Conservation (phyloP, 2,797 vertebrate genomes). For the Rhabdophis nuchalis region DNA sequence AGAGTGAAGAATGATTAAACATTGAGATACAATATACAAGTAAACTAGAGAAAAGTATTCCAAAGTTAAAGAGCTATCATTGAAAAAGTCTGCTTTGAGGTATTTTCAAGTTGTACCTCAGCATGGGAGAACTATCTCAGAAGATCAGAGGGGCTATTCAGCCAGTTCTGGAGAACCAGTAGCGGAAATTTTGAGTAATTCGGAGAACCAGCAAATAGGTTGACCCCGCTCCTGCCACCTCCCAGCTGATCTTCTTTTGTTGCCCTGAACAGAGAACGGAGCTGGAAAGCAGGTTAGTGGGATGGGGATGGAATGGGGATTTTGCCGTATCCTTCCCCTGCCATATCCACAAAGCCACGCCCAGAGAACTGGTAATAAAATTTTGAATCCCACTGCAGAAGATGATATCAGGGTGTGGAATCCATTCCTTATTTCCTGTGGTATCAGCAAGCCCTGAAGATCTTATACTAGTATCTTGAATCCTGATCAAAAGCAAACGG, state of each 20-base stretch:
- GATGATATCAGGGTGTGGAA: not conserved
- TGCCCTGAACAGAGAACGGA: too few species aligned
- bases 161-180: too few species aligned
- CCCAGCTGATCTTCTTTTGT: too few species aligned
- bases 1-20: not conserved
- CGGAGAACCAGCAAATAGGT: too few species aligned
- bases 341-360: too few species aligned
- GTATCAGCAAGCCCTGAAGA: not conserved
- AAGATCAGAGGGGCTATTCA: not conserved
- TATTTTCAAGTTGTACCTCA: not conserved
- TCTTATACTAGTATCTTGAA: not conserved
- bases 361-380: too few species aligned
- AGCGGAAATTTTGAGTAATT: too few species aligned
- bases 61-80: not conserved
- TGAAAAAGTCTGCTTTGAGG: not conserved
- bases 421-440: not conserved
- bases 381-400: not conserved
- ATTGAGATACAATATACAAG: not conserved
- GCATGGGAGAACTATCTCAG: not conserved
- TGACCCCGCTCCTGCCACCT: too few species aligned
- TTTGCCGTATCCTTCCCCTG: too few species aligned
- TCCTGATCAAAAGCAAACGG: not conserved
- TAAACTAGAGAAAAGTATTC: not conserved
- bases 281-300: too few species aligned
- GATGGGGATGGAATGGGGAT: too few species aligned